A percentile compares a stretch with the other conserved stretches of the same genome.
phyloP scores from a whole-genome alignment of 2,797 vertebrate species.

The Vultur gryphus region DNA sequence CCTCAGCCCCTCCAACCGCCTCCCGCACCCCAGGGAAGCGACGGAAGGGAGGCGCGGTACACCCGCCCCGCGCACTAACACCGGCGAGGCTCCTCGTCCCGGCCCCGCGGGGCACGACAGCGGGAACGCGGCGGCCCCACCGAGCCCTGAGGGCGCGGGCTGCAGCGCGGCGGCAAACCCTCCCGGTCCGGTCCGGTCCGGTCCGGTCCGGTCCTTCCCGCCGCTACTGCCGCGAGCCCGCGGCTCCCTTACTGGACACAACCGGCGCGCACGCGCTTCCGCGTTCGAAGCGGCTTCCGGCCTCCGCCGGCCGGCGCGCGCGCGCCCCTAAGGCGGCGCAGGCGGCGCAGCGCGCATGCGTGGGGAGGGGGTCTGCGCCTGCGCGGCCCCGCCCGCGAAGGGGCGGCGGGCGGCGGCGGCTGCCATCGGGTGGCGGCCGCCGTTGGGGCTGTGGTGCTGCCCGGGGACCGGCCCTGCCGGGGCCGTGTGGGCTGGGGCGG shows the following conservation, averaged over 20 bases:
- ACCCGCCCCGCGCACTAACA: neutral
- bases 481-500: neutral
- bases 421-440: neutral
- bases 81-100: neutral
- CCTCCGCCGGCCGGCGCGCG: neutral
- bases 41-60: too few relatives aligned
- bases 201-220: neutral
- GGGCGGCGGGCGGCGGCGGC: neutral
- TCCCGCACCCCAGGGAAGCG: too few relatives aligned
- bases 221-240: neutral
- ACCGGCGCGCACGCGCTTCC: neutral
- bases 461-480: neutral
- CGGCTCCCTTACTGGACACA: neutral
- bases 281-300: neutral
- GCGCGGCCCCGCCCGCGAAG: neutral
- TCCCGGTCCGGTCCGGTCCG: neutral
- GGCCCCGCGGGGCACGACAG: neutral
- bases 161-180: too few relatives aligned
- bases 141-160: neutral
- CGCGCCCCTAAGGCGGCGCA: neutral
- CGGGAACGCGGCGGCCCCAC: too few relatives aligned
- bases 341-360: neutral
- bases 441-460: fast-evolving
- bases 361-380: neutral
- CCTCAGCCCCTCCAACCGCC: neutral